Base-by-base conservation (phyloP, 2,888 invertebrate genomes). In the Dilophus febrilis region DNA sequence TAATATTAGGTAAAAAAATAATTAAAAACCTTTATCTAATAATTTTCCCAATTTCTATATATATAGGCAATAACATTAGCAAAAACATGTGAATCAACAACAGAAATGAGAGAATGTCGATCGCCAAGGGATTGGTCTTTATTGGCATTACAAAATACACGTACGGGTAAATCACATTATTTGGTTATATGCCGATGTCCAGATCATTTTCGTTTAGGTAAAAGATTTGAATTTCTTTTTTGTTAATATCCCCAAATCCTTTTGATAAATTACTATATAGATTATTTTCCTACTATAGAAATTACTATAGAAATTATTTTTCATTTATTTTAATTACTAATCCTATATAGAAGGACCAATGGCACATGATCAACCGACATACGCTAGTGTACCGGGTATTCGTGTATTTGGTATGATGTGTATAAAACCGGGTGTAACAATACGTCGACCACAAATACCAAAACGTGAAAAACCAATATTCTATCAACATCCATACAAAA, bases 321-420 rank as follows among this genome's bases (percentile, higher is more conserved):
- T 36, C 14, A 33, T 8, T 37, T 12, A 35, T 26, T 22, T 10
- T 11, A 6, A 17, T 13, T 17, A 17, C 37, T 34, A 36, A 42
- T 18, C 29, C 40, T 48, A 54, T 55, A 26, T 68, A 88, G 90
- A 90, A 66, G 91, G 90, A 12, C 91, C 91, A 39, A 85, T 90
- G 77, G 85, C 85, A 10, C 91, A 91, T 58, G 87, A 88, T 57
- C 88, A 88, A 56, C 90, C 91, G 12, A 85, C 87, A 1, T 91
- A 91, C 56, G 91, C 90, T 3, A 85, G 88, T 49, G 88, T 91
- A 10, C 90, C 90, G 3, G 90, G 90, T 2, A 90, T 91, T 46
- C 71, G 88, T 47, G 90, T 91, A 0, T 91, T 86, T 54, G 91
- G 90, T 34, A 91, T 91, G 90, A 84, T 90, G 77, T 90, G 90